Evolutionary conservation across 2,797 vertebrate species (phyloP), one percentile per base, ranked within the genome.

Genomic region (Vespertilio murinus): DNA sequence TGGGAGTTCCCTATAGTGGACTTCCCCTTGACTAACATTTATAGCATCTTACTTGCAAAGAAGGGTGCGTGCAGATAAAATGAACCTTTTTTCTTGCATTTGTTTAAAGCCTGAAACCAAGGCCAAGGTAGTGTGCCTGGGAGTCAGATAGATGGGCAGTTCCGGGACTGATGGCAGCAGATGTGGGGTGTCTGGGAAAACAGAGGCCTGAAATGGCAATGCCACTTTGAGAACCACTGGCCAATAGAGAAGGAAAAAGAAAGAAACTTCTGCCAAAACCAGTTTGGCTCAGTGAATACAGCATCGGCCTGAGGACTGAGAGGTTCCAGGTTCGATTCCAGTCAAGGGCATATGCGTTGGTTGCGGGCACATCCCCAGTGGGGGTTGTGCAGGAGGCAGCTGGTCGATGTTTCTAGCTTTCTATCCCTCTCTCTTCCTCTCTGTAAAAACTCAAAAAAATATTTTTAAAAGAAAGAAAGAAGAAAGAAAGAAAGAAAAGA

Each of bases 1-100:
- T 5, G 30, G 61, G 45, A 16, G 56, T 2, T 4, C 59, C 86
- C 42, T 0, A 0, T 0, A 4, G 56, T 6, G 23, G 56, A 9
- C 10, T n/a, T 49, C 13, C 4, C 59, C 33, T 77, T 30, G 2
- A n/a, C 40, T 22, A n/a, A 0, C 8, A 16, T 8, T 42, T 17
- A 67, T 3, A 6, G n/a, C 38, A 12, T 47, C 65, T 71, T 12
- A 45, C 64, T 80, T 56, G 17, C 11, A 59, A 35, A 59, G 30
- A 16, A 20, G 40, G 13, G 40, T 10, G 23, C 52, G 5, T 8
- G 23, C 75, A 13, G 45, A 78, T 11, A 67, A 45, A 67, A 33
- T 33, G 42, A 7, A 16, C 7, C 33, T 22, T 47, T 81, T 5
- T 17, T 8, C 9, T 87, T 45, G 42, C 45, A 35, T 54, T 16